These are phyloP conservation scores for Natrix natrix DNA, from an alignment of 2,797 vertebrate species.

Conservation along the genomic window DNA sequence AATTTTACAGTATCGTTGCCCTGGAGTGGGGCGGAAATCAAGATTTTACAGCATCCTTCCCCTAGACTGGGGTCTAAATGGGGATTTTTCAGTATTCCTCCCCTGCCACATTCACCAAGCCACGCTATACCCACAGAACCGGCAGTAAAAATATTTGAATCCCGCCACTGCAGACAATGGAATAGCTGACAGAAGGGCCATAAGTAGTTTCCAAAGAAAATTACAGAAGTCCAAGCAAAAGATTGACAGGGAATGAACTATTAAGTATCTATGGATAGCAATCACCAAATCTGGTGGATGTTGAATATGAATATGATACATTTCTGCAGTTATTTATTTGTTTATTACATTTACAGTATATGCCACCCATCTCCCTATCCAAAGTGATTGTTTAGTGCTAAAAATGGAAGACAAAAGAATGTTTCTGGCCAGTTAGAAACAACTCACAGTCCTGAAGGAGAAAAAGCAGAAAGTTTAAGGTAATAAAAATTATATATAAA, in stretches of 20 bases:
- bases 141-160: too few species aligned
- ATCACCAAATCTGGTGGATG: background rate
- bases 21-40: too few species aligned
- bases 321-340: background rate
- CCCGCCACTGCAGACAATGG: background rate
- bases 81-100: too few species aligned
- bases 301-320: background rate
- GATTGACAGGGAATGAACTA: background rate
- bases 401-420: background rate
- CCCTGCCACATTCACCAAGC: too few species aligned
- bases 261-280: background rate
- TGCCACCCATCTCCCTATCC: too few species aligned
- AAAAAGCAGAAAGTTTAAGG: background rate
- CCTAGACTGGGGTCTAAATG: too few species aligned
- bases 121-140: too few species aligned
- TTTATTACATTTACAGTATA: too few species aligned
- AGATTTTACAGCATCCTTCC: too few species aligned
- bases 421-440: background rate
- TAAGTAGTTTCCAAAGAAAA: background rate
- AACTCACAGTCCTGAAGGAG: background rate
- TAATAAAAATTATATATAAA: too few species aligned
- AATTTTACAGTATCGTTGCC: too few species aligned
- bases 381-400: background rate
- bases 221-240: background rate
- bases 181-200: background rate